These are phyloP conservation scores for Fragum whitleyi DNA, from an alignment of 2,888 invertebrate species.

Conservation along the genomic window DNA sequence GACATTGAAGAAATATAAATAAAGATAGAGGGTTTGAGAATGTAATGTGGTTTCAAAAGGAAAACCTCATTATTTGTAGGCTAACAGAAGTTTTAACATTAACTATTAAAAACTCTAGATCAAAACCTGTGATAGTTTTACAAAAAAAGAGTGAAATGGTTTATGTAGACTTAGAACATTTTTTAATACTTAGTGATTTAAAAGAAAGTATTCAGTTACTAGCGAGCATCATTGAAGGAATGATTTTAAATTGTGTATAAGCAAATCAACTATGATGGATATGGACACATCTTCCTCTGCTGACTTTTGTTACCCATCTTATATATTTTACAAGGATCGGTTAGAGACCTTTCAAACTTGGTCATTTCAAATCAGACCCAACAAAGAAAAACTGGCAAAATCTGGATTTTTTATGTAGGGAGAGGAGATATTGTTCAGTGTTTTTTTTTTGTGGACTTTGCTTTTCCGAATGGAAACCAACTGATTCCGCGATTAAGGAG, in stretches of 20 bases:
- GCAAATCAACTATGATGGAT: not conserved
- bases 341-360: slow-evolving; percentile 22
- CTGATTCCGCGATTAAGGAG: not conserved
- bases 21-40: not conserved
- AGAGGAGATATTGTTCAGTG: not conserved
- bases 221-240: not conserved
- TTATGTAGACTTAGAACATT: not conserved
- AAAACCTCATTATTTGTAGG: not conserved
- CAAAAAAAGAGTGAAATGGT: not conserved
- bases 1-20: not conserved
- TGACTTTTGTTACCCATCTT: not conserved
- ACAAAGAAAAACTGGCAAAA: slow-evolving; percentile 25
- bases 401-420: slow-evolving; percentile 12
- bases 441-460: slow-evolving; percentile 5
- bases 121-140: not conserved
- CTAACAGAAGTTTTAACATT: not conserved
- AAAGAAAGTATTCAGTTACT: not conserved
- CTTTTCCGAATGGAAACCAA: slow-evolving; percentile 1
- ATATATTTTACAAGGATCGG: slow-evolving; percentile 1
- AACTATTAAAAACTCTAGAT: not conserved
- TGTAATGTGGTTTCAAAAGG: not conserved
- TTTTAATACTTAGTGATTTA: slow-evolving; percentile 4
- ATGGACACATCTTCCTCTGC: not conserved
- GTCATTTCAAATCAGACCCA: slow-evolving; percentile 35
- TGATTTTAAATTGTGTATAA: not conserved